Base-by-base conservation (phyloP, 2,113 vertebrate species). In the Nerophis lumbriciformis region DNA sequence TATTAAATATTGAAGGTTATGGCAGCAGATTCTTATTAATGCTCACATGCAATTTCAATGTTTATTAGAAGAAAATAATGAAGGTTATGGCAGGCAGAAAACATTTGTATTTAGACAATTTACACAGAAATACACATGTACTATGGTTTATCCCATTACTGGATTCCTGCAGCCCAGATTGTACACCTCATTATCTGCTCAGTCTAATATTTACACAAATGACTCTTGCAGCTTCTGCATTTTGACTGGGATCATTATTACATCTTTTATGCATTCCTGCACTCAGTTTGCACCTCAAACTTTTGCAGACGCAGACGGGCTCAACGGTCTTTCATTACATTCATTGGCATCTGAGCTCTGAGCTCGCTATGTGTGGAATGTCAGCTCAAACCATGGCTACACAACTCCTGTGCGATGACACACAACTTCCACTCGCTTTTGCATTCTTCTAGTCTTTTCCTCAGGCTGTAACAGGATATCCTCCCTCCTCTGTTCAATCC, bases 381-480 rank as follows among this genome's bases (percentile, higher is more conserved):
- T 82, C 57, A 74, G 71, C 19, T 75, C 54, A 81, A 73, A 66
- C 85, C 71, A 76, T 54, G 48, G 68, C 73, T 15, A 67, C 72
- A 78, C 81, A 78, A 56, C 49, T 73, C 49, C 48, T 48, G 38
- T 12, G 63, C 49, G 48, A 36, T 16, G 53, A 21, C 51, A 13
- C 45, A 6, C 38, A 21, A 36, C 50, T 61, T 48, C 6, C 37
- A 44, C 66, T 68, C 53, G 13, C 10, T n/a, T 69, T 16, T 66
- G 44, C 67, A 85, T 88, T 84, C 84, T 66, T 79, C 67, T 73
- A 72, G 71, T 66, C 65, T 73, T 84, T 86, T 84, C 81, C 79
- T 63, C 70, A 73, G 80, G 75, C 75, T 67, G 83, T 82, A 85
- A 85, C 79, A 81, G 86, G 85, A 85, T 85, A 83, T 84, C 79